phyloP scores from a whole-genome alignment of 2,888 invertebrate species.

The Belgica antarctica region DNA sequence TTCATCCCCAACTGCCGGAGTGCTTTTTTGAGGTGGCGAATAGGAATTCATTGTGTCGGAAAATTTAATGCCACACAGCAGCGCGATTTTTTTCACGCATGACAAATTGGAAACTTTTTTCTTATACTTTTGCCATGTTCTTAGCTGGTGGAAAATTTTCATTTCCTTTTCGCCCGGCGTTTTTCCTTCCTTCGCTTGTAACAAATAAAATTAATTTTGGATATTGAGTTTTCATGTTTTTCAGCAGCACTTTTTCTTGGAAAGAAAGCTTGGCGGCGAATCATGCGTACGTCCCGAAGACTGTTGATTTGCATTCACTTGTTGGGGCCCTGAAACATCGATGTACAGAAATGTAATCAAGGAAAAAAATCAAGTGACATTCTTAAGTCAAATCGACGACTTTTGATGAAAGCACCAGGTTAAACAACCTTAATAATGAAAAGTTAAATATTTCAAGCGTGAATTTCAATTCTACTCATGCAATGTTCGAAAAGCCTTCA shows the following conservation, averaged over 20 bases:
- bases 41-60: slow-evolving; percentile 19
- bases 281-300: not conserved
- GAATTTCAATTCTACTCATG: slow-evolving; percentile 17
- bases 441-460: slow-evolving; percentile 32
- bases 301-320: not conserved
- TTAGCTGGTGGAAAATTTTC: not conserved
- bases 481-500: not conserved
- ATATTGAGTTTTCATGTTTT: slow-evolving; percentile 40
- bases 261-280: not conserved
- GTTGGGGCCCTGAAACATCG: no score
- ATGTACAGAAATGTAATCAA: no score
- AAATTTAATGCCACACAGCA: slow-evolving; percentile 43
- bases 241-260: slow-evolving; percentile 16
- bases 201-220: slow-evolving; percentile 40
- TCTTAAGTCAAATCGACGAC: no score
- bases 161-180: slow-evolving; percentile 3
- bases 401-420: no score
- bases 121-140: not conserved
- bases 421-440: slow-evolving; percentile 18
- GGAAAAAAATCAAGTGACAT: no score
- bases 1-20: no score
- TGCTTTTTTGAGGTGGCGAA: slow-evolving; percentile 38
- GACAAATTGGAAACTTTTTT: slow-evolving; percentile 29
- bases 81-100: slow-evolving; percentile 43
- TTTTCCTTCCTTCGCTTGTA: slow-evolving; percentile 10